Percentiles rank a stretch among this genome's conserved stretches.
Evolutionary conservation across 2,797 vertebrate species (phyloP).

Genomic region (Halcyon leucocephala): DNA sequence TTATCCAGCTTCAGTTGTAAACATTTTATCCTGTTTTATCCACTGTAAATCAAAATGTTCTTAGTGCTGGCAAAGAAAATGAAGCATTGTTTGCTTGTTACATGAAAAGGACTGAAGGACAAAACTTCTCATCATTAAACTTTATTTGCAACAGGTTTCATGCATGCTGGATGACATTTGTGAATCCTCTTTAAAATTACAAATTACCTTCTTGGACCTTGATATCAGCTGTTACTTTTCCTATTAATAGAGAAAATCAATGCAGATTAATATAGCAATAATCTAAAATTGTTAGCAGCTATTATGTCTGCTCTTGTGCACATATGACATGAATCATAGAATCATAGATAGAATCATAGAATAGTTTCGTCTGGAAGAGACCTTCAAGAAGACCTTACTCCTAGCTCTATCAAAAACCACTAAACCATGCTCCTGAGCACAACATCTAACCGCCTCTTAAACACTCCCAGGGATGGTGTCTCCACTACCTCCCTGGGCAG

Average conservation of each 20-base stretch:
- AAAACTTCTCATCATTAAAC: background rate
- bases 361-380: too few species aligned
- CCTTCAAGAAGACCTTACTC: too few species aligned
- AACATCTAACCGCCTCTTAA: too few species aligned
- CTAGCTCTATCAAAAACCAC: too few species aligned
- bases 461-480: too few species aligned
- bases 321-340: background rate
- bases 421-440: too few species aligned
- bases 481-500: too few species aligned
- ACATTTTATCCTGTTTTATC: background rate
- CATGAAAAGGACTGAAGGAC: background rate
- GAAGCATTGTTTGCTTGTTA: background rate
- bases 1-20: background rate
- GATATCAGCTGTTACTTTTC: background rate
- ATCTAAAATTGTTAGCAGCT: background rate
- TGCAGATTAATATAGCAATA: background rate
- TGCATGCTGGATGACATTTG: background rate
- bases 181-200: background rate
- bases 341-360: too few species aligned
- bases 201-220: background rate
- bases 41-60: slow-evolving; percentile 9
- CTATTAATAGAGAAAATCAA: background rate
- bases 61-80: background rate
- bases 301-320: background rate
- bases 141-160: background rate